These are phyloP conservation scores for Siniperca obscura DNA, from an alignment of 2,797 vertebrate species.

Conservation along the genomic window DNA sequence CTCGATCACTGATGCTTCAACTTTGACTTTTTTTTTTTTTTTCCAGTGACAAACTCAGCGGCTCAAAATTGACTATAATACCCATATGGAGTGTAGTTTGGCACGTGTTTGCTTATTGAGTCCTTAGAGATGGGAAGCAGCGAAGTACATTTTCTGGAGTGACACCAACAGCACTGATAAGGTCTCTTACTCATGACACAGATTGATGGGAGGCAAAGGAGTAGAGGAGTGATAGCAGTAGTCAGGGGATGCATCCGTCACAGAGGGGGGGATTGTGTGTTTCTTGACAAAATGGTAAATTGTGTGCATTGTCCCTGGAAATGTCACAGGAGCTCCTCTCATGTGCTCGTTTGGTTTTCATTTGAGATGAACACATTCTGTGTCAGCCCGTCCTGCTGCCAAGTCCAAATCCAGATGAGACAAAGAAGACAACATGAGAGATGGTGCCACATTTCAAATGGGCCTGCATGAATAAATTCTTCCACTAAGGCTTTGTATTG, in stretches of 20 bases:
- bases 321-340: constrained; percentile 65
- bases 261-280: constrained; percentile 39
- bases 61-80: background rate
- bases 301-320: constrained; percentile 76
- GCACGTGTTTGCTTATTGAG: constrained; percentile 35
- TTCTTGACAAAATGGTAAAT: constrained; percentile 77
- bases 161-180: constrained; percentile 74
- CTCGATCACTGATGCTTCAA: background rate
- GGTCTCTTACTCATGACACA: constrained; percentile 72
- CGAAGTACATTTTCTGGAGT: constrained; percentile 69
- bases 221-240: constrained; percentile 63
- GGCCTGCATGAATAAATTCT: constrained; percentile 6
- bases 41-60: background rate
- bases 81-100: constrained; percentile 18
- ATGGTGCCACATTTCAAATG: constrained; percentile 9
- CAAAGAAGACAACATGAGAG: constrained; percentile 9
- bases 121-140: constrained; percentile 55
- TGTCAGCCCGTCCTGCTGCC: constrained; percentile 37
- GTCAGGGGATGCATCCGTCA: constrained; percentile 61
- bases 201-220: constrained; percentile 71
- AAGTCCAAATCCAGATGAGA: constrained; percentile 40
- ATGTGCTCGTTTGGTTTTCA: constrained; percentile 51
- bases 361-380: constrained; percentile 57
- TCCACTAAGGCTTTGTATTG: constrained; percentile 4
- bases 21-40: background rate